Percentiles rank a stretch among this genome's conserved stretches.
Evolutionary conservation across 2,113 vertebrate genomes (phyloP).

Genomic region (Nothobranchius furzeri): DNA sequence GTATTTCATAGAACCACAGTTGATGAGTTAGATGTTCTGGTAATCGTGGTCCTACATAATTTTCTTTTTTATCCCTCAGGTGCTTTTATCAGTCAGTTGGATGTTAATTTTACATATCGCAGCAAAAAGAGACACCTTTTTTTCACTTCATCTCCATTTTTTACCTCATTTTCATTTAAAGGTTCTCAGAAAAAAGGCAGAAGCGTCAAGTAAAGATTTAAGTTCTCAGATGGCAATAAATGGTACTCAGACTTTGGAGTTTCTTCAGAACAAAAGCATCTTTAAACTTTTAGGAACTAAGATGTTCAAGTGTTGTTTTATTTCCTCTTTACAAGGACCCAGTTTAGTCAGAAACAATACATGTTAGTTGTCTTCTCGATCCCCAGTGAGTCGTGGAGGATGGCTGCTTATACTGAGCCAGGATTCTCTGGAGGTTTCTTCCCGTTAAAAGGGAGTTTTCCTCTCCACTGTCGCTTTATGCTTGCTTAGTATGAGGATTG

Average conservation of each 20-base stretch:
- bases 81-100: slow-evolving; percentile 29
- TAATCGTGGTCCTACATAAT: not conserved
- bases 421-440: too few species aligned
- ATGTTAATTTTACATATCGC: slow-evolving; percentile 33
- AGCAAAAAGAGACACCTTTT: slow-evolving; percentile 4
- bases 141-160: slow-evolving; percentile 6
- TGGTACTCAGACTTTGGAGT: slow-evolving; percentile 21
- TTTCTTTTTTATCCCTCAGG: slow-evolving; percentile 20
- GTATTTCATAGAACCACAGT: slow-evolving; percentile 7
- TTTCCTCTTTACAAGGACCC: too few species aligned
- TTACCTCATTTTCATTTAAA: slow-evolving; percentile 28
- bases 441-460: too few species aligned
- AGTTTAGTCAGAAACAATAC: too few species aligned
- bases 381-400: too few species aligned
- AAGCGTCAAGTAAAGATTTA: slow-evolving; percentile 40
- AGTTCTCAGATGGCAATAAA: slow-evolving; percentile 11
- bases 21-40: slow-evolving; percentile 13
- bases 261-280: too few species aligned
- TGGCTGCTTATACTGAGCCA: too few species aligned
- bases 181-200: slow-evolving; percentile 10
- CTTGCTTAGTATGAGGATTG: too few species aligned
- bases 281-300: too few species aligned
- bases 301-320: not conserved
- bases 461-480: too few species aligned
- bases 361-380: too few species aligned